phyloP scores from a whole-genome alignment of 2,113 vertebrate species.

The Vidua chalybeata region DNA sequence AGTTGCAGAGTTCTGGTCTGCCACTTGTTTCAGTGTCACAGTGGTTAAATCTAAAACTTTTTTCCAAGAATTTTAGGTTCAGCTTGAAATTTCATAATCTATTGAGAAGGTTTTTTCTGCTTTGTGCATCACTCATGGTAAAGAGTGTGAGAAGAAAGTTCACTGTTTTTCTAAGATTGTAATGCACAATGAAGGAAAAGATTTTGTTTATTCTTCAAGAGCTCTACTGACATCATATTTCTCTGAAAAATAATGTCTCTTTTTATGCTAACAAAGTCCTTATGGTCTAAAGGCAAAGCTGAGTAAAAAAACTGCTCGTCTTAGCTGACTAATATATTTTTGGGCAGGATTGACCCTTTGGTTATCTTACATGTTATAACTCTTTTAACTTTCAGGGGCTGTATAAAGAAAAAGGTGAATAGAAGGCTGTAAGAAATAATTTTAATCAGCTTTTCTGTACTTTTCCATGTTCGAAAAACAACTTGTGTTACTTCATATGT shows the following conservation, averaged over 20 bases:
- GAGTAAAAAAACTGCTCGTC: neutral
- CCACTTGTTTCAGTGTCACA: neutral
- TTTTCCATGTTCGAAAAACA: neutral
- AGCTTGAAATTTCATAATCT: neutral
- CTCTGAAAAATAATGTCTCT: neutral
- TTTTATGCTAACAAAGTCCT: slow-evolving; percentile 6
- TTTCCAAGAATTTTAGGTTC: neutral
- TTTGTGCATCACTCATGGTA: neutral
- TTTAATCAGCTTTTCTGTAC: neutral
- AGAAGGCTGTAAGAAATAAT: neutral
- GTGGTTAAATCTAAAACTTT: neutral
- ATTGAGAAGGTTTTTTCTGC: neutral
- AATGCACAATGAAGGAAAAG: neutral
- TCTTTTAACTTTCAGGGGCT: neutral
- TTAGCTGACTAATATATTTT: neutral
- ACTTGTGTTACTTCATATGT: neutral
- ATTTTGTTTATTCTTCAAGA: neutral
- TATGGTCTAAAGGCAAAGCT: neutral
- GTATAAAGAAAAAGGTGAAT: neutral
- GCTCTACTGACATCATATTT: neutral
- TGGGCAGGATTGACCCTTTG: neutral
- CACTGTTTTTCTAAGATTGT: neutral
- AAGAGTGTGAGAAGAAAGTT: neutral
- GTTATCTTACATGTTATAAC: neutral
- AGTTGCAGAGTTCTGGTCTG: neutral